These are phyloP conservation scores for Cossypha heuglini DNA, from an alignment of 2,797 vertebrate species.

Conservation along the genomic window DNA sequence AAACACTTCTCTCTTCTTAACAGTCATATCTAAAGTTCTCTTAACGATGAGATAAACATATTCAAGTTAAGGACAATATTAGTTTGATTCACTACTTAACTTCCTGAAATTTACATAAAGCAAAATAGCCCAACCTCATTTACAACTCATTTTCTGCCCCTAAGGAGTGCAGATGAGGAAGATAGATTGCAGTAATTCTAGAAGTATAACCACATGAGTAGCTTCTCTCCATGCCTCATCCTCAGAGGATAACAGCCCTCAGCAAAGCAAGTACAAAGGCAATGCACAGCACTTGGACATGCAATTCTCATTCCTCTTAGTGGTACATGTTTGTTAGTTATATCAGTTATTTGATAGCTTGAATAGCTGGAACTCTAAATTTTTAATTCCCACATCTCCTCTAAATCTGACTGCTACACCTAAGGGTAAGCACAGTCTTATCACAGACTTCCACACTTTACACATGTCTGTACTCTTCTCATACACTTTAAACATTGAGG, in stretches of 20 bases:
- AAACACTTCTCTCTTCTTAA: not conserved
- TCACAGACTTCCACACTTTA: not conserved
- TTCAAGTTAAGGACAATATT: not conserved
- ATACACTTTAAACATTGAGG: not conserved
- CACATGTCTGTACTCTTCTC: not conserved
- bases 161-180: not conserved
- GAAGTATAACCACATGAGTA: not conserved
- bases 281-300: fast-evolving
- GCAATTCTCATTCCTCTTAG: not conserved
- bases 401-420: not conserved
- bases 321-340: not conserved
- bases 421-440: not conserved
- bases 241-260: not conserved
- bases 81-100: not conserved
- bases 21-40: not conserved
- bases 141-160: not conserved
- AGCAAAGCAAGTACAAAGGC: not conserved
- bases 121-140: not conserved
- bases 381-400: not conserved
- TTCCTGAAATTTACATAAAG: not conserved
- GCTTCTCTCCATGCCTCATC: not conserved
- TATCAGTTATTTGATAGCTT: not conserved
- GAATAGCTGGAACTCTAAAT: not conserved
- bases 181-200: not conserved
- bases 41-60: not conserved